Evolutionary conservation across 2,797 vertebrate genomes (phyloP).

Genomic region (Aldrovandia affinis): DNA sequence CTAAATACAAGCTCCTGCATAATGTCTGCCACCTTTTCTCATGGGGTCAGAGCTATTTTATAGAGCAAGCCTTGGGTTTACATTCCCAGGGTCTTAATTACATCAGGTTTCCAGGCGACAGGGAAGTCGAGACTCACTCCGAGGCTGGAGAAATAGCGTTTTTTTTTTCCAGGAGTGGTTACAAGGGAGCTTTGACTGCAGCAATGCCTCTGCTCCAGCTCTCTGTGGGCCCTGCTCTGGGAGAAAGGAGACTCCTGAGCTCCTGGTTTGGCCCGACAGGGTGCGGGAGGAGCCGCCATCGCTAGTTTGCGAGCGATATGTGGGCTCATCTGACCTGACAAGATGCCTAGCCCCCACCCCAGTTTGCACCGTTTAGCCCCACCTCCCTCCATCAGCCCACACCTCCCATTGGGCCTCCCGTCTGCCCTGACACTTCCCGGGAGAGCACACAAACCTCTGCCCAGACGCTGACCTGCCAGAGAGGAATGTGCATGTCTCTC

Average conservation of each 20-base stretch:
- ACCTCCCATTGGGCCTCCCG: neutral
- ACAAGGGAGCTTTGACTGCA: slow-evolving; percentile 47
- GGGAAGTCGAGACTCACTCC: slow-evolving; percentile 14
- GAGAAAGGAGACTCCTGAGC: neutral
- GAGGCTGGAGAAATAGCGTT: neutral
- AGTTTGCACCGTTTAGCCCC: neutral
- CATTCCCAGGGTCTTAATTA: slow-evolving; percentile 62
- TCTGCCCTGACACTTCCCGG: neutral
- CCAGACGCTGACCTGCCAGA: neutral
- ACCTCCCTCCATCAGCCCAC: neutral
- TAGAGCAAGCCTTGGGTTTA: slow-evolving; percentile 25
- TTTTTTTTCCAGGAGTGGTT: slow-evolving; percentile 35
- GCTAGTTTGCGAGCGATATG: neutral
- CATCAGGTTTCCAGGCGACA: slow-evolving; percentile 49
- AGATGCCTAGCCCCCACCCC: neutral
- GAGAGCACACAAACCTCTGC: neutral
- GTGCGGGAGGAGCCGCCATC: neutral
- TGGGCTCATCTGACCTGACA: neutral
- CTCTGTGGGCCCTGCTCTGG: neutral
- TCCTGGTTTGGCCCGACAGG: neutral
- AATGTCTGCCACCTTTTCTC: slow-evolving; percentile 46
- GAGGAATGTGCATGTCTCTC: neutral
- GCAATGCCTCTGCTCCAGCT: neutral
- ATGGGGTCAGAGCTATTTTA: neutral
- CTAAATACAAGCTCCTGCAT: slow-evolving; percentile 31